These are phyloP conservation scores for Intellagama lesueurii DNA, from an alignment of 2,797 vertebrate species.

Conservation along the genomic window DNA sequence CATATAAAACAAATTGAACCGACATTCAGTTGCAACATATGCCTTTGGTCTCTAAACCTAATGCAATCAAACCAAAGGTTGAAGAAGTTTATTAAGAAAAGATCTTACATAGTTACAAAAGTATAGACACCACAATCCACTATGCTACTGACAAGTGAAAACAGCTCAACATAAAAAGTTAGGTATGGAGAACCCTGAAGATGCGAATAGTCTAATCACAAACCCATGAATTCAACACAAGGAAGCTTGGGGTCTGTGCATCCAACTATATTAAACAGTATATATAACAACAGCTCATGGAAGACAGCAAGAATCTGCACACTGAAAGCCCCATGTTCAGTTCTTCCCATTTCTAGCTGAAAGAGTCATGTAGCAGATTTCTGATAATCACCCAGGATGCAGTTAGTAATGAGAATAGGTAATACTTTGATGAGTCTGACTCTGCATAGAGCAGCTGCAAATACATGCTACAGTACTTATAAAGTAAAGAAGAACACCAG, in stretches of 20 bases:
- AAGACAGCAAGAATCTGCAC: no score
- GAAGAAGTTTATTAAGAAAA: neutral
- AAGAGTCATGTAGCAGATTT: no score
- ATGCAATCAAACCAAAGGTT: neutral
- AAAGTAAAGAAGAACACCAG: no score
- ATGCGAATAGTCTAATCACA: no score
- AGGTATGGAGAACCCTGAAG: neutral
- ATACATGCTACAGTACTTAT: neutral
- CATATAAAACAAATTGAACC: neutral
- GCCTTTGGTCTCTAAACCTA: neutral
- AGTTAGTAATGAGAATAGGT: neutral
- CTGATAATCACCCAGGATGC: neutral
- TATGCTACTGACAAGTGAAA: neutral
- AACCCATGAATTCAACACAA: no score
- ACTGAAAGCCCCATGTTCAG: no score
- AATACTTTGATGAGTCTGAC: neutral
- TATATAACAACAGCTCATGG: no score
- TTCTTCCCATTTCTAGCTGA: no score
- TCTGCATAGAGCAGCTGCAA: neutral
- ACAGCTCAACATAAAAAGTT: neutral
- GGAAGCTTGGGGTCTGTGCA: no score
- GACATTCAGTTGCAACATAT: neutral
- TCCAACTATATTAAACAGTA: no score
- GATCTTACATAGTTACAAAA: neutral
- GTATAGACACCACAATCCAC: neutral